Evolutionary conservation across 2,113 vertebrate species (phyloP).

Genomic region (Gadus macrocephalus): DNA sequence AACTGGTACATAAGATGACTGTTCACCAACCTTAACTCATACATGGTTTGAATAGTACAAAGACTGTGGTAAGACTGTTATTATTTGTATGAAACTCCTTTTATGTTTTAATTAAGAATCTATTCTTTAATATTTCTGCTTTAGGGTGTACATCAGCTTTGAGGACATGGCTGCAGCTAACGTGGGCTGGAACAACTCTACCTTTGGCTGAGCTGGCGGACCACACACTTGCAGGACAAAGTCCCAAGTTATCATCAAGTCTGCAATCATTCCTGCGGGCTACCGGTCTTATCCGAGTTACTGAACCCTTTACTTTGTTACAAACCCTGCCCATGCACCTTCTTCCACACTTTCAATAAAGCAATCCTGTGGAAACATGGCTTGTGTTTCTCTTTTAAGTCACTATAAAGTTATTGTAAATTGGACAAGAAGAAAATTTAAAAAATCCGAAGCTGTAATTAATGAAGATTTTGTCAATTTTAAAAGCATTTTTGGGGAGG

Average conservation of each 20-base stretch:
- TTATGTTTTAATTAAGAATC: constrained; percentile 2
- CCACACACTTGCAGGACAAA: not conserved
- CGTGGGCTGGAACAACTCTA: constrained; percentile 71
- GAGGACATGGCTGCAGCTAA: constrained; percentile 69
- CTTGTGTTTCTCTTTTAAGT: constrained; percentile 2
- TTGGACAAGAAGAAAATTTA: too few species aligned
- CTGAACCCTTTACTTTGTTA: constrained; percentile 27
- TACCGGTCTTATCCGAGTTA: constrained; percentile 17
- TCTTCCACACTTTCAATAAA: constrained; percentile 50
- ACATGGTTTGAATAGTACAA: not conserved
- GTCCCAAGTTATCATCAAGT: constrained; percentile 18
- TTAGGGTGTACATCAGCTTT: constrained; percentile 75
- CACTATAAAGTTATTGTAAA: too few species aligned
- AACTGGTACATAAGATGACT: too few species aligned
- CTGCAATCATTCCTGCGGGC: not conserved
- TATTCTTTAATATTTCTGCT: constrained; percentile 36
- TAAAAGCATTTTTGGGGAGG: too few species aligned
- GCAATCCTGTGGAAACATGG: not conserved
- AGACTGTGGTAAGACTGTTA: not conserved
- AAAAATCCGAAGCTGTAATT: too few species aligned
- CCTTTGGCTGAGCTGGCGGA: constrained; percentile 65
- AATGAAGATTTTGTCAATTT: too few species aligned
- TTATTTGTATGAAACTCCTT: too few species aligned
- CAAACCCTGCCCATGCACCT: constrained; percentile 3
- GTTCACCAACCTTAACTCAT: not conserved